Evolutionary conservation across 2,113 vertebrate genomes (phyloP), one percentile per base, ranked within the genome.

Genomic region (Hippocampus mohnikei): DNA sequence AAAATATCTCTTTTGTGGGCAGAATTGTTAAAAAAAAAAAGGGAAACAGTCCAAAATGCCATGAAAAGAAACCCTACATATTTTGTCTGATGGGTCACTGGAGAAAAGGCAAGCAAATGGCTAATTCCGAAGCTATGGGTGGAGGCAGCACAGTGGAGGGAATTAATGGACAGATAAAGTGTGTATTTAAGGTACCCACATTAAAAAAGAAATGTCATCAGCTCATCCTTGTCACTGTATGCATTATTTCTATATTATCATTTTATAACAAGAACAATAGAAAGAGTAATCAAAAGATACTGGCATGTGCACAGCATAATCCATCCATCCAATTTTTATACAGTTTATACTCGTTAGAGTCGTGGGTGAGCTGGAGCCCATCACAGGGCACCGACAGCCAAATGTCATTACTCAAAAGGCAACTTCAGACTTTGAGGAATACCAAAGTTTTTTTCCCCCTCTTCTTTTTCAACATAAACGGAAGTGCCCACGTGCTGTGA

Each of bases 111-210:
- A 67, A 60, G 29, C 48, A 71, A 68, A 1, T 2, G 64, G 70
- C 73, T 76, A 68, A 76, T 78, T 79, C 77, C 78, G 72, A 61
- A 40, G 69, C 65, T 60, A 41, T 56, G 79, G 73, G 63, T 60
- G 66, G 66, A 75, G 70, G 81, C 70, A 68, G 56, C 64, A 71
- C 61, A 86, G 29, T 5, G 29, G 29, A 33, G 29, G 29, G 29
- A 33, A 33, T 33, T 33, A 77, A 70, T 13, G 21, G 21, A 70
- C 69, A 78, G 82, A 87, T 88, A 80, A 90, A 84, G 81, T 69
- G 66, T 41, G 23, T 72, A 85, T 89, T 81, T 41, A 74, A 79
- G 86, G 78, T 55, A 76, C 46, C 59, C 70, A 74, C 72, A 71
- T 77, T 70, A 75, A 63, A 75, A 37, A 46, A 25, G 5, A 44